These are phyloP conservation scores for Ivindomyrus marchei DNA, from an alignment of 2,113 vertebrate species.

Conservation along the genomic window DNA sequence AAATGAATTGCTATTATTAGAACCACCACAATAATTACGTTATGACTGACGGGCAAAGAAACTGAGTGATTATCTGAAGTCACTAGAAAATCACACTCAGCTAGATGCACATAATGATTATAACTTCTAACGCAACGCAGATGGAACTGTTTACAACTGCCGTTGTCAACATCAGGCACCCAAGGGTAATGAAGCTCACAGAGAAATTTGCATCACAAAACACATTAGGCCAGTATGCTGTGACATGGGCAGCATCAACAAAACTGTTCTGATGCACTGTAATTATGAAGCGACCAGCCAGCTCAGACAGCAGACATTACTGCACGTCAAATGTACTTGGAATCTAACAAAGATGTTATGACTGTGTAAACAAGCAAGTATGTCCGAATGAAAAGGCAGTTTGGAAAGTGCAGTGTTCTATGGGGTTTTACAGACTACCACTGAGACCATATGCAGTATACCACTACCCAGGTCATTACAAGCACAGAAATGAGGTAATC, in stretches of 20 bases:
- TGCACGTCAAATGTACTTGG: not conserved
- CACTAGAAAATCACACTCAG: slow-evolving; percentile 21
- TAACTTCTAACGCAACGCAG: slow-evolving; percentile 29
- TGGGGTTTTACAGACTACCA: not conserved
- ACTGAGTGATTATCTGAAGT: slow-evolving; percentile 23
- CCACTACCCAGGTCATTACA: not conserved
- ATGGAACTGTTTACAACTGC: slow-evolving; percentile 18
- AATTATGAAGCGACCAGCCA: not conserved
- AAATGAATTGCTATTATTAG: slow-evolving; percentile 34
- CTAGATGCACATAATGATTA: slow-evolving; percentile 37
- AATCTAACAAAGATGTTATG: not conserved
- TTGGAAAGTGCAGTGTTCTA: not conserved
- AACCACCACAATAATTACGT: slow-evolving; percentile 28
- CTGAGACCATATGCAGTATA: not conserved
- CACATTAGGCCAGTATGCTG: not conserved
- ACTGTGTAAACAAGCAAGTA: not conserved
- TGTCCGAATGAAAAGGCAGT: not conserved
- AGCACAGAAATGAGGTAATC: not conserved
- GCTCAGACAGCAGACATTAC: not conserved
- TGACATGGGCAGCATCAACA: not conserved
- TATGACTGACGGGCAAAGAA: slow-evolving; percentile 4
- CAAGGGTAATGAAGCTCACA: not conserved
- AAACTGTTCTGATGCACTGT: not conserved
- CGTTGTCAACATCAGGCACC: slow-evolving; percentile 29
- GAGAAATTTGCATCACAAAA: not conserved